Conservation (phyloP, 2,797 vertebrate genomes). For the Okamejei kenojei region DNA sequence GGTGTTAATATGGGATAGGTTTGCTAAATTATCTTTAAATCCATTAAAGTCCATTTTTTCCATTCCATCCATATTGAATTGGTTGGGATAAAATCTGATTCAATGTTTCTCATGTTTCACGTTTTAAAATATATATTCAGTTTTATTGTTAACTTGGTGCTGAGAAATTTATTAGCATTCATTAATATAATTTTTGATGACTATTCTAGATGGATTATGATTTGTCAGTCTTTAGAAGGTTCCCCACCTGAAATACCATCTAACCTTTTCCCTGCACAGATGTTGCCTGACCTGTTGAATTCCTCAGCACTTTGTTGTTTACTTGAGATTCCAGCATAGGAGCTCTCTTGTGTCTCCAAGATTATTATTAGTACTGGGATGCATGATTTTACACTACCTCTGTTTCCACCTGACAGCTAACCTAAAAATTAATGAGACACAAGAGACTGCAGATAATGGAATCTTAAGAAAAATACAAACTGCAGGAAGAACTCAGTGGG, state of each 20-base stretch:
- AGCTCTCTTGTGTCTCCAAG: no score
- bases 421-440: background rate
- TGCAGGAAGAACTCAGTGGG: no score
- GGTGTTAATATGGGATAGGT: background rate
- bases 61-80: background rate
- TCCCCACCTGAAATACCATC: no score
- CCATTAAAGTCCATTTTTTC: background rate
- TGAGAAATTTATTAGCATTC: background rate
- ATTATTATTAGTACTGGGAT: background rate
- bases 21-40: background rate
- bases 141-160: background rate
- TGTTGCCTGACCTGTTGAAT: no score
- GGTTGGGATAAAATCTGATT: background rate
- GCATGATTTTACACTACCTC: background rate
- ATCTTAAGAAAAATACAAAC: no score
- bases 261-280: no score
- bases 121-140: background rate
- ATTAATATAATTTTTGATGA: background rate
- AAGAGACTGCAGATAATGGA: no score
- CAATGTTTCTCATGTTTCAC: background rate
- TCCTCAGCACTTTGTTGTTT: no score
- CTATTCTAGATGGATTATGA: background rate
- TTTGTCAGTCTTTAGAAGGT: no score
- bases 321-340: no score
- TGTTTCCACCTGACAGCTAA: background rate